phyloP scores from a whole-genome alignment of 2,888 invertebrate genomes.

The Sarcophaga caerulescens region DNA sequence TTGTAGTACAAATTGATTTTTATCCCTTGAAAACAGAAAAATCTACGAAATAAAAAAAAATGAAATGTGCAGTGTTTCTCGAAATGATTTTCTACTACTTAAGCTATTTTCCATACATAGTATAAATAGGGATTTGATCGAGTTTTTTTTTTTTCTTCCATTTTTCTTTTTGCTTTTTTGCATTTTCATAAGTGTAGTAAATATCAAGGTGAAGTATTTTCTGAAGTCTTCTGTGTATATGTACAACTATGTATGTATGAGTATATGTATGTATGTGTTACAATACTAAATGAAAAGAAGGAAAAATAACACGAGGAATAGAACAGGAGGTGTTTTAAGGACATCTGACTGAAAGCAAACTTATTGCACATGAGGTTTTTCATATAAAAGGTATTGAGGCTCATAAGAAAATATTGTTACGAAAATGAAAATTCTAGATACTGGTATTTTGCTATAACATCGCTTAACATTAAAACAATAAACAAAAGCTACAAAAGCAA shows the following conservation, averaged over 20 bases:
- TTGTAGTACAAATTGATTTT: conserved; percentile 45
- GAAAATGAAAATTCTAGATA: too few relatives aligned
- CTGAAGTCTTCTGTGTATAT: background rate
- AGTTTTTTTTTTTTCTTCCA: too few relatives aligned
- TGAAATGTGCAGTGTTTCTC: conserved; percentile 9
- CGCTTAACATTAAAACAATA: too few relatives aligned
- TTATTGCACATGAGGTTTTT: too few relatives aligned
- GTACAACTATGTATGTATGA: too few relatives aligned
- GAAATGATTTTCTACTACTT: conserved; percentile 40
- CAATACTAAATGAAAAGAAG: too few relatives aligned
- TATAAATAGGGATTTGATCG: background rate
- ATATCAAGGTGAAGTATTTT: conserved; percentile 41
- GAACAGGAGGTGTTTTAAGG: too few relatives aligned
- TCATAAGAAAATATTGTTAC: background rate
- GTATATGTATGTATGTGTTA: too few relatives aligned
- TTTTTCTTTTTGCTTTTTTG: background rate
- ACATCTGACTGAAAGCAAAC: too few relatives aligned
- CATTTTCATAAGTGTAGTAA: background rate
- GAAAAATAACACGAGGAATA: too few relatives aligned
- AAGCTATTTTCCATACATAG: background rate
- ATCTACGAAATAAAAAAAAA: background rate
- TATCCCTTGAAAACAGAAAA: background rate
- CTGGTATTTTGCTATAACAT: too few relatives aligned
- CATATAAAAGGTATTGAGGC: background rate
- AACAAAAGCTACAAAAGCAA: too few relatives aligned